Base-by-base conservation (phyloP, 2,888 invertebrate species). In the Gastracanthus pulcherrimus region DNA sequence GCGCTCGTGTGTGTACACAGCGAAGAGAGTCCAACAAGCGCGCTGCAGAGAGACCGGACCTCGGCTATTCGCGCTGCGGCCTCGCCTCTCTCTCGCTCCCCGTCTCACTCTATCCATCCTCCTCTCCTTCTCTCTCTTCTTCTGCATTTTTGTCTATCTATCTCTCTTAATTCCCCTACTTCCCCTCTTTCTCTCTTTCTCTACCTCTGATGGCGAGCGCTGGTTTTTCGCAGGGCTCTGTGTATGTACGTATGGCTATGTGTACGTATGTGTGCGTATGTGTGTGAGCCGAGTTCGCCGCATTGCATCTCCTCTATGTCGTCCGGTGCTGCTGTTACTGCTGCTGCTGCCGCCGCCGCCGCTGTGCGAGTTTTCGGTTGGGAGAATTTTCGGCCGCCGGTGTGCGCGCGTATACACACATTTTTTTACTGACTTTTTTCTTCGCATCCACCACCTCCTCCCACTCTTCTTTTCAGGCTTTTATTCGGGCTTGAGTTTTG, bases 271-370 rank as follows among this genome's bases (percentile, higher is more conserved):
- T 19, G 38, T 2, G 48, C 3, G 48, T 48, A n/a, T 23, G 60
- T 60, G n/a, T 3, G 34, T n/a, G n/a, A n/a, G n/a, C n/a, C 66
- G 36, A 76, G 71, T 76, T 76, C 78, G 69, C 76, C 76, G 71
- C 79, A 79, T 77, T 80, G 80, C 80, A 80, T 82, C 77, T 82
- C 76, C 38, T 60, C 66, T 60, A 58, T 55, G 55, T 62, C 79
- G 60, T 48, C 34, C 70, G 31, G 4, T 16, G 66, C 58, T n/a
- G n/a, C n/a, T 51, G 66, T n/a, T n/a, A n/a, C n/a, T n/a, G n/a
- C n/a, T n/a, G n/a, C n/a, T n/a, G n/a, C n/a, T n/a, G n/a, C n/a
- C n/a, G n/a, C 60, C 48, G 60, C 69, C 66, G 64, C 70, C 16
- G 38, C 60, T 70, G 45, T 71, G 60, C 41, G 76, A 70, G 67